Conservation (phyloP, 2,888 invertebrate genomes). For the Coelopa pilipes region DNA sequence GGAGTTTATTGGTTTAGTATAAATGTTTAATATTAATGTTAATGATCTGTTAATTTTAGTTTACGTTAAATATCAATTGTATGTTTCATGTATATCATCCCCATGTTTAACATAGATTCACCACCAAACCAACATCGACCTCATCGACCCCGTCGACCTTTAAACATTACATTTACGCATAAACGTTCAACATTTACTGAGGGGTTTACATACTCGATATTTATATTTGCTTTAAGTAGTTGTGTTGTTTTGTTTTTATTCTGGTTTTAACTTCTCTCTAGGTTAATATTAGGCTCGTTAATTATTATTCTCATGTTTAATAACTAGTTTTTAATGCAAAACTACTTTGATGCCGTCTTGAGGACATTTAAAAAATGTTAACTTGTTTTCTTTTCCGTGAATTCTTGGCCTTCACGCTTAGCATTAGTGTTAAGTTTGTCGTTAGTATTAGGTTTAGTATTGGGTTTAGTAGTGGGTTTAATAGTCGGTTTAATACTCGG, state of each 20-base stretch:
- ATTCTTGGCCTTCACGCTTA: conserved; percentile 23
- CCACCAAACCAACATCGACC: too few species aligned
- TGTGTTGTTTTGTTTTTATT: conserved; percentile 10
- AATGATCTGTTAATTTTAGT: too few species aligned
- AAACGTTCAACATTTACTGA: background rate
- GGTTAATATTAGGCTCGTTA: too few species aligned
- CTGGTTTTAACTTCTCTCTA: too few species aligned
- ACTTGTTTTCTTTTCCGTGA: conserved; percentile 36
- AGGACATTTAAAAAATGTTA: conserved; percentile 42
- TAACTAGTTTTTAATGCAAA: conserved; percentile 29
- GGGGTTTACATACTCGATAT: background rate
- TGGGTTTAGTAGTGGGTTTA: background rate
- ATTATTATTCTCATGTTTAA: background rate
- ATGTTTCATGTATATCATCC: too few species aligned
- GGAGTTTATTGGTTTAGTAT: too few species aligned
- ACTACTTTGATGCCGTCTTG: conserved; percentile 32
- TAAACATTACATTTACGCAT: background rate
- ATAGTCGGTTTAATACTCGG: background rate
- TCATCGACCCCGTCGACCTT: background rate
- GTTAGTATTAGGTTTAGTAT: conserved; percentile 1
- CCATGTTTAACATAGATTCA: too few species aligned
- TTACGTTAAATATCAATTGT: too few species aligned
- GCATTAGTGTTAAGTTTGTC: conserved; percentile 19
- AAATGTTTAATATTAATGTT: too few species aligned
- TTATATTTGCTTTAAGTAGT: background rate